A percentile compares a stretch with the other conserved stretches of the same genome.
Evolutionary conservation across 2,113 vertebrate genomes (phyloP).

Genomic region (Oxyura jamaicensis): DNA sequence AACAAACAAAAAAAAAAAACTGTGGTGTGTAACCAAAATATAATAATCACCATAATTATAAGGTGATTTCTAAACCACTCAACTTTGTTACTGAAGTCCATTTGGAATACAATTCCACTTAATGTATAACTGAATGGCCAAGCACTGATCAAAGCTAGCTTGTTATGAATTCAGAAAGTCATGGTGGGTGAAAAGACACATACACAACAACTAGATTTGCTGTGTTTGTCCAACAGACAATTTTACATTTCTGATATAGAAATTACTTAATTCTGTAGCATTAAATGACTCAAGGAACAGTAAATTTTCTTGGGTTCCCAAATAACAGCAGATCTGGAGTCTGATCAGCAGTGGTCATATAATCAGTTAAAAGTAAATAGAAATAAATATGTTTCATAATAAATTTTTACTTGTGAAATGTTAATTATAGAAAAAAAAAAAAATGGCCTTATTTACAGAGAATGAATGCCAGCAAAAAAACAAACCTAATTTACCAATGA

Average conservation of each 20-base stretch:
- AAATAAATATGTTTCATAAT: neutral
- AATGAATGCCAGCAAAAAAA: constrained; percentile 5
- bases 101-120: neutral
- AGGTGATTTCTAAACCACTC: neutral
- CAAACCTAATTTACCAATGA: constrained; percentile 37
- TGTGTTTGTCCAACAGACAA: neutral
- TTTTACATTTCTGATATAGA: neutral
- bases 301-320: neutral
- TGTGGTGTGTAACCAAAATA: neutral
- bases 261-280: neutral
- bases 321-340: neutral
- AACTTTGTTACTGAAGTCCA: neutral
- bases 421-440: neutral
- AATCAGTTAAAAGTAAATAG: neutral
- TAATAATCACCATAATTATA: neutral
- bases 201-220: neutral
- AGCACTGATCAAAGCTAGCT: neutral
- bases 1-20: neutral
- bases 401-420: constrained; percentile 10
- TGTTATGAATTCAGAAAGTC: neutral
- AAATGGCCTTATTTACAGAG: neutral
- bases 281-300: neutral
- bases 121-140: neutral
- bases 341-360: neutral
- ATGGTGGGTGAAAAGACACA: neutral